Evolutionary conservation across 2,113 vertebrate species (phyloP).

Genomic region (Campylorhamphus procurvoides): DNA sequence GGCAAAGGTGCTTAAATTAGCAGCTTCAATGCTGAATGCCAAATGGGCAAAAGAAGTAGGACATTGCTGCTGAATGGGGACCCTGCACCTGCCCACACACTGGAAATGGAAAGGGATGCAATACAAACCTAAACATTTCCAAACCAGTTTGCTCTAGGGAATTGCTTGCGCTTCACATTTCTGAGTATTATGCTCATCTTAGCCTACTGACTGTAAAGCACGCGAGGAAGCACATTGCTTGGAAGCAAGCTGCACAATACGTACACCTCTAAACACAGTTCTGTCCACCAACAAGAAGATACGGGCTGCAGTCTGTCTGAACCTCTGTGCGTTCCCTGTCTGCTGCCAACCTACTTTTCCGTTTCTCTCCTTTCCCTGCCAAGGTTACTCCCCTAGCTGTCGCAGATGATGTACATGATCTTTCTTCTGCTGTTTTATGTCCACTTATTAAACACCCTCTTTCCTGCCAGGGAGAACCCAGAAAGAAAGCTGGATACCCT

Average conservation of each 20-base stretch:
- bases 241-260: not conserved
- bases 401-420: not conserved
- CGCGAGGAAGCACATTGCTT: rapidly evolving
- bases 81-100: not conserved
- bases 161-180: not conserved
- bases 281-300: not conserved
- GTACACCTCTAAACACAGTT: rapidly evolving
- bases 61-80: not conserved
- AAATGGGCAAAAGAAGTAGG: not conserved
- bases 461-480: conserved; percentile 13
- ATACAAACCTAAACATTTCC: not conserved
- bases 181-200: not conserved
- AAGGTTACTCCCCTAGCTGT: not conserved
- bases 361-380: not conserved
- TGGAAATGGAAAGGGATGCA: not conserved
- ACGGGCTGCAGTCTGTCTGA: rapidly evolving
- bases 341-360: not conserved
- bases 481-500: not conserved
- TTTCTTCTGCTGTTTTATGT: conserved; percentile 1
- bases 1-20: conserved; percentile 18
- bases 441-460: not conserved
- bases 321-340: rapidly evolving
- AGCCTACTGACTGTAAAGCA: not conserved
- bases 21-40: not conserved
- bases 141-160: not conserved